A percentile compares a stretch with the other conserved stretches of the same genome.
phyloP scores from a whole-genome alignment of 2,797 vertebrate genomes.

The Epinephelus awoara region DNA sequence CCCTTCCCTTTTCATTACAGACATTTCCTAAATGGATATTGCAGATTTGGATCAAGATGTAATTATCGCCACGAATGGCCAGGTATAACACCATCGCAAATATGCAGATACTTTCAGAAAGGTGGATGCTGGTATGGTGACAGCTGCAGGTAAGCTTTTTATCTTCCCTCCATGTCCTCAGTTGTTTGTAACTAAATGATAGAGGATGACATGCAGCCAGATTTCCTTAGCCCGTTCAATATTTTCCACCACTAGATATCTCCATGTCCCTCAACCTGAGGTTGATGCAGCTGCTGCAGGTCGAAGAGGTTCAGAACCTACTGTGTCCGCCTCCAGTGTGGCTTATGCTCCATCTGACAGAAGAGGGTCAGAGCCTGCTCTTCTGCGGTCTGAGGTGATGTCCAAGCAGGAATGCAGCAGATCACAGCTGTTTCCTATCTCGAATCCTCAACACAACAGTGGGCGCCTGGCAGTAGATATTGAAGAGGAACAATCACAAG shows the following conservation, averaged over 20 bases:
- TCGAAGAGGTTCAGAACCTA: constrained; percentile 66
- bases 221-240: background rate
- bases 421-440: constrained; percentile 13
- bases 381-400: constrained; percentile 36
- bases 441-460: constrained; percentile 20
- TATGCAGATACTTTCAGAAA: constrained; percentile 91
- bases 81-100: constrained; percentile 63
- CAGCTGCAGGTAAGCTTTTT: constrained; percentile 85
- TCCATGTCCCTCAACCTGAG: constrained; percentile 73
- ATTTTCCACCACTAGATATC: constrained; percentile 80
- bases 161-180: no score
- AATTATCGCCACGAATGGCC: constrained; percentile 83
- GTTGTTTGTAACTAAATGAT: background rate
- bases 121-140: constrained; percentile 90
- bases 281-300: constrained; percentile 41
- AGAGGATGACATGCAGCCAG: background rate
- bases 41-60: constrained; percentile 83
- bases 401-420: constrained; percentile 38
- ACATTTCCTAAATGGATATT: constrained; percentile 84
- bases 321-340: constrained; percentile 43
- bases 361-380: constrained; percentile 78
- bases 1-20: constrained; percentile 67
- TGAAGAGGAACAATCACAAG: constrained; percentile 74
- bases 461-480: constrained; percentile 33
- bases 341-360: constrained; percentile 21